phyloP scores from a whole-genome alignment of 2,113 vertebrate species.

The Sinocyclocheilus anophthalmus region DNA sequence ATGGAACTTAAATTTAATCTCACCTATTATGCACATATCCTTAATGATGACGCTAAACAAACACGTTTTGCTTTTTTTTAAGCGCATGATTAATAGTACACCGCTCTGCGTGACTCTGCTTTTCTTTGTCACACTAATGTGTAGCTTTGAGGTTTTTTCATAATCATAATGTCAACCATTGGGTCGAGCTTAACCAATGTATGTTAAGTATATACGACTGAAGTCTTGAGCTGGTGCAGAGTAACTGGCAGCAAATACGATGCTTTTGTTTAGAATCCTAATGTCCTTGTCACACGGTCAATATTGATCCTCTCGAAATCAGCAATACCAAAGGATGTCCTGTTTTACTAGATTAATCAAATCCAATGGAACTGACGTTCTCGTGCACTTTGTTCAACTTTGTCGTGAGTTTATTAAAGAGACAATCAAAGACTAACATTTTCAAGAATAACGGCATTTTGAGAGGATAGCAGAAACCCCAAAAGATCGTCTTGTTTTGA shows the following conservation, averaged over 20 bases:
- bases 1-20: slow-evolving; percentile 17
- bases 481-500: slow-evolving; percentile 53
- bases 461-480: slow-evolving; percentile 26
- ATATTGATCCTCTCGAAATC: slow-evolving; percentile 47
- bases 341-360: slow-evolving; percentile 42
- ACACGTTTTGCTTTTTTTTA: slow-evolving; percentile 4
- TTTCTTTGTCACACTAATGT: slow-evolving; percentile 5
- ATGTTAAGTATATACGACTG: slow-evolving; percentile 30
- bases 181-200: slow-evolving; percentile 10
- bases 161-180: slow-evolving; percentile 10
- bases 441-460: background rate
- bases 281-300: slow-evolving; percentile 48
- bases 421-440: background rate
- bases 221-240: slow-evolving; percentile 40
- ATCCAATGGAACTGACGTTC: slow-evolving; percentile 25
- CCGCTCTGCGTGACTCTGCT: background rate
- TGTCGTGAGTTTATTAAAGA: background rate
- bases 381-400: slow-evolving; percentile 19
- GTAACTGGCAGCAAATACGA: slow-evolving; percentile 43
- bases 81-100: slow-evolving; percentile 10
- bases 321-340: slow-evolving; percentile 46
- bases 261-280: slow-evolving; percentile 42
- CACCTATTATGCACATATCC: slow-evolving; percentile 18
- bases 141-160: slow-evolving; percentile 7
- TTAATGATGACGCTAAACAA: slow-evolving; percentile 38